Evolutionary conservation across 2,888 invertebrate species (phyloP).

Genomic region (Pherbina coryleti): DNA sequence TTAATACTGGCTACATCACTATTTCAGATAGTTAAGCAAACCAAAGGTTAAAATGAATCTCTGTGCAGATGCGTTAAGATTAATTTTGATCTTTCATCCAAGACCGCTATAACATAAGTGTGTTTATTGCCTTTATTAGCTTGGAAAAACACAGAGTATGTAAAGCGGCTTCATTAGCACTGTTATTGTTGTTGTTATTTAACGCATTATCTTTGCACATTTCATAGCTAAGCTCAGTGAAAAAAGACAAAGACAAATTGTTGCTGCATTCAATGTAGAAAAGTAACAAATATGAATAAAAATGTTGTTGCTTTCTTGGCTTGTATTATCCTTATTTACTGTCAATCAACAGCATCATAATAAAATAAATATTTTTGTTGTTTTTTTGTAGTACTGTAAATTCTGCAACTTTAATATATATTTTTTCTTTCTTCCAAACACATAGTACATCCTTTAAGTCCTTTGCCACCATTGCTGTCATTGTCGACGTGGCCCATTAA

Average conservation of each 20-base stretch:
- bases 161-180: too few species aligned
- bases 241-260: background rate
- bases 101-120: too few species aligned
- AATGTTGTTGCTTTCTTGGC: constrained; percentile 54
- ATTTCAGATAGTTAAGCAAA: too few species aligned
- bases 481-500: constrained; percentile 66
- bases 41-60: too few species aligned
- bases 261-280: constrained; percentile 36
- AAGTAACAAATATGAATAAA: constrained; percentile 54
- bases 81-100: too few species aligned
- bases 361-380: constrained; percentile 29
- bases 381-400: constrained; percentile 35
- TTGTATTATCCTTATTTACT: constrained; percentile 30
- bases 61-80: too few species aligned
- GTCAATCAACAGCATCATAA: constrained; percentile 25
- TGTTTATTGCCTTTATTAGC: too few species aligned
- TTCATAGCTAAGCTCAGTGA: too few species aligned
- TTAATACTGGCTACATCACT: too few species aligned
- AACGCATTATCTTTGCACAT: too few species aligned
- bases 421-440: constrained; percentile 18
- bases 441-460: constrained; percentile 3
- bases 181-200: too few species aligned
- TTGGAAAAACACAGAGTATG: too few species aligned
- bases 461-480: background rate
- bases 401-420: constrained; percentile 39